Conservation (phyloP, 2,888 invertebrate genomes). For the Tetranychus truncatus region DNA sequence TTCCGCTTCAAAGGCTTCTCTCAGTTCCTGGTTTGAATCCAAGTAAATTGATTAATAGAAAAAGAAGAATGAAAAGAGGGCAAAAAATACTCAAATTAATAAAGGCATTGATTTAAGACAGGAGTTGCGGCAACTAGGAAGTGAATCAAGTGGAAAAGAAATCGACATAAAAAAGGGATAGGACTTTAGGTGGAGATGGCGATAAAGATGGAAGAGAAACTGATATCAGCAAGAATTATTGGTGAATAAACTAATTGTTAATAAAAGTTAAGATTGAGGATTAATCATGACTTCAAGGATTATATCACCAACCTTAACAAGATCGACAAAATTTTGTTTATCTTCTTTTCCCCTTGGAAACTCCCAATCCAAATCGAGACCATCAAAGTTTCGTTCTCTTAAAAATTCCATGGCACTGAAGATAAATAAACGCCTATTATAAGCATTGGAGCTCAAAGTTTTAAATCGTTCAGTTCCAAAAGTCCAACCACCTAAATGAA, state of each 20-base stretch:
- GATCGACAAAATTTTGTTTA: slow-evolving; percentile 74
- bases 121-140: neutral
- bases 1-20: slow-evolving; percentile 82
- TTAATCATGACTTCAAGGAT: too few relatives aligned
- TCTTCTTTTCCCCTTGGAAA: slow-evolving; percentile 80
- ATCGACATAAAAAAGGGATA: neutral
- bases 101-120: slow-evolving; percentile 6
- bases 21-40: slow-evolving; percentile 45
- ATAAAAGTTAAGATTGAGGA: too few relatives aligned
- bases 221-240: neutral
- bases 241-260: neutral
- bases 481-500: slow-evolving; percentile 65
- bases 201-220: neutral
- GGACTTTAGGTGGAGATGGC: neutral
- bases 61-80: neutral
- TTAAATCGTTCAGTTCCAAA: slow-evolving; percentile 93
- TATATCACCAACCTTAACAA: slow-evolving; percentile 52
- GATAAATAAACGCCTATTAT: slow-evolving; percentile 76
- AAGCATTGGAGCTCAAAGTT: slow-evolving; percentile 66
- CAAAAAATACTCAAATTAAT: neutral
- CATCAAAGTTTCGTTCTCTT: slow-evolving; percentile 43
- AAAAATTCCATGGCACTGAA: slow-evolving; percentile 80
- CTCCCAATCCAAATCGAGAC: slow-evolving; percentile 50
- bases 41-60: neutral
- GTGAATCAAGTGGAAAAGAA: neutral